phyloP scores from a whole-genome alignment of 2,797 vertebrate genomes.

The Peromyscus aztecus region DNA sequence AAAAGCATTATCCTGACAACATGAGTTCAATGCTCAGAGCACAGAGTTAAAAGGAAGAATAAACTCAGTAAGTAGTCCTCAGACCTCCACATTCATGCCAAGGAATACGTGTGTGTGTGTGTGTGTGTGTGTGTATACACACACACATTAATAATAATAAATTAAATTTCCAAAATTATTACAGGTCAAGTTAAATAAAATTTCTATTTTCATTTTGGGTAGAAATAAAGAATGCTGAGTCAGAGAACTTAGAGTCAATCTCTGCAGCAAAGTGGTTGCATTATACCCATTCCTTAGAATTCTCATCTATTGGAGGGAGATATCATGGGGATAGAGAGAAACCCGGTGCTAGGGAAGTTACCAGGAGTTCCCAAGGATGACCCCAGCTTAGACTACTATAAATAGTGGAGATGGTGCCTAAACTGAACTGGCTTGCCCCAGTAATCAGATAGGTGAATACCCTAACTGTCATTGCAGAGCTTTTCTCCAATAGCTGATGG shows the following conservation, averaged over 20 bases:
- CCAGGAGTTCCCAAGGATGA: too few relatives aligned
- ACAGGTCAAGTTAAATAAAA: background rate
- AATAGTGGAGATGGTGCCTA: too few relatives aligned
- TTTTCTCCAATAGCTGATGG: too few relatives aligned
- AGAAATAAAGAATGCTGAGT: background rate
- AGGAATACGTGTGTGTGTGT: too few relatives aligned
- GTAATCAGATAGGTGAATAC: too few relatives aligned
- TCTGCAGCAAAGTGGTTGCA: background rate
- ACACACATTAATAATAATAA: background rate
- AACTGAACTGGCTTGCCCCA: too few relatives aligned
- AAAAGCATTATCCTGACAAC: background rate
- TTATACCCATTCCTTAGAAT: background rate
- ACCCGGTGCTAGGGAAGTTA: too few relatives aligned
- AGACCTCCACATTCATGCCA: background rate
- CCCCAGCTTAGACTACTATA: too few relatives aligned
- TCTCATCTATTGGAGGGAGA: too few relatives aligned
- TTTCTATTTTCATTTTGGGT: slow-evolving; percentile 4
- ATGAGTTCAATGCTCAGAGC: background rate
- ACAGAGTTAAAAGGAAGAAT: background rate
- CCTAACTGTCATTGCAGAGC: too few relatives aligned
- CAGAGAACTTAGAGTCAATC: background rate
- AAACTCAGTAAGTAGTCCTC: background rate
- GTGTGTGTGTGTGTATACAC: too few relatives aligned
- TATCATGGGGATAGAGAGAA: too few relatives aligned
- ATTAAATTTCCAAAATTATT: background rate